Conservation (phyloP, 2,888 invertebrate species). For the Ormyrus nitidulus region DNA sequence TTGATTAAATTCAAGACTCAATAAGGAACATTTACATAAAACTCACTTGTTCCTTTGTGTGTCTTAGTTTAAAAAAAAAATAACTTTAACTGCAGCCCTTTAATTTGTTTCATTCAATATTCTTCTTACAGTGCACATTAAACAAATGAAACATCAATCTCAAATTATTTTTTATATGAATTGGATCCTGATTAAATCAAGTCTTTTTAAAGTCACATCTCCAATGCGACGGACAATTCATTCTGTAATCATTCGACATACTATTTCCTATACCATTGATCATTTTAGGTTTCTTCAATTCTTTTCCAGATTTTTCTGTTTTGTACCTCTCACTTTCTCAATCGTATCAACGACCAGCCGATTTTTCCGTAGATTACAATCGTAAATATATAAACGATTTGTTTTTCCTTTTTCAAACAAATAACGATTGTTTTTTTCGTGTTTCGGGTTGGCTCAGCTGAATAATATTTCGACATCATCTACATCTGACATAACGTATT, state of each 20-base stretch:
- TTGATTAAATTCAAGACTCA: conserved; percentile 18
- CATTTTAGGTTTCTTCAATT: conserved; percentile 1
- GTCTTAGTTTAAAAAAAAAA: conserved; percentile 43
- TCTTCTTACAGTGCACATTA: conserved; percentile 2
- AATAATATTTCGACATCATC: conserved; percentile 68
- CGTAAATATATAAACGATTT: conserved; percentile 6
- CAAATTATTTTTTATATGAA: neutral
- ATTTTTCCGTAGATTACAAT: conserved; percentile 19
- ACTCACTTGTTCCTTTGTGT: conserved; percentile 33
- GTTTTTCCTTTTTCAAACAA: neutral
- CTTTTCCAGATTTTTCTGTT: neutral
- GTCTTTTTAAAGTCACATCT: conserved; percentile 17
- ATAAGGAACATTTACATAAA: conserved; percentile 48
- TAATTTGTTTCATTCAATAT: conserved; percentile 29
- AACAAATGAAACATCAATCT: conserved; percentile 15
- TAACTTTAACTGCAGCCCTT: conserved; percentile 28
- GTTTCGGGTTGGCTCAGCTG: conserved; percentile 59
- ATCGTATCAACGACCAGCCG: conserved; percentile 11
- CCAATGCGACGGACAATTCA: conserved; percentile 4
- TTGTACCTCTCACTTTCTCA: too few species aligned
- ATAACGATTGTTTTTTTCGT: conserved; percentile 1
- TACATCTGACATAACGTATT: conserved; percentile 67
- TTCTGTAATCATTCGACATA: neutral
- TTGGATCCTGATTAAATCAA: conserved; percentile 11
- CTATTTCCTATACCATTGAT: neutral